Evolutionary conservation across 2,797 vertebrate genomes (phyloP), one percentile per base, ranked within the genome.

Genomic region (Typhlichthys eigenmanni): DNA sequence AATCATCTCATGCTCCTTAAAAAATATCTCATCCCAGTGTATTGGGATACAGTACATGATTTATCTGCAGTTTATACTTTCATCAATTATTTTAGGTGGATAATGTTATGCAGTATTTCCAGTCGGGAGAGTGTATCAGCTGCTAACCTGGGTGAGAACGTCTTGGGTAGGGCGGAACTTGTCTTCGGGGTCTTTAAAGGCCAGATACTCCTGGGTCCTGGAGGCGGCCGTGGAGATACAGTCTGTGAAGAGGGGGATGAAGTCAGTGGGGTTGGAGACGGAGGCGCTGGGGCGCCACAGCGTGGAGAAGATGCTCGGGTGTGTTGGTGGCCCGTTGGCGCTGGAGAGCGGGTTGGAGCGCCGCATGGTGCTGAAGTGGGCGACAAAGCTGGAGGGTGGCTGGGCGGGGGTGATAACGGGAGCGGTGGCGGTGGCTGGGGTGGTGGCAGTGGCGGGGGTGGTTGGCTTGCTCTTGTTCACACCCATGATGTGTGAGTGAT

Each of bases 181-280:
- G 58, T 80, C 71, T 59, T 94, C 88, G 0, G 90, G 91, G 55
- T 93, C 91, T 13, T 84, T 83, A 75, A 93, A 92, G 24, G 71
- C 63, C 16, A 93, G 86, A 81, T 85, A 92, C 70, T 93, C 92
- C 56, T 83, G 86, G 47, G 88, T 89, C 64, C 85, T 83, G 47
- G 83, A 50, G 0, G 88, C 79, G 5, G 92, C 91, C 0, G 73
- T 56, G 1, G 63, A 60, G 66, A 93, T 75, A 68, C 89, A 91
- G 58, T 91, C 79, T 1, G 59, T 84, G 70, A 92, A 92, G 4
- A 89, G 79, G 0, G 79, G 75, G 13, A 85, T 75, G 69, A 90
- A 76, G 32, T 89, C 75, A 0, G 71, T 79, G 55, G 72, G 47
- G 54, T 75, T 88, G 58, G 65, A 1, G 0, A 10, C 47, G 58